Conservation (phyloP, 2,113 vertebrate species). For the Lasiurus borealis region DNA sequence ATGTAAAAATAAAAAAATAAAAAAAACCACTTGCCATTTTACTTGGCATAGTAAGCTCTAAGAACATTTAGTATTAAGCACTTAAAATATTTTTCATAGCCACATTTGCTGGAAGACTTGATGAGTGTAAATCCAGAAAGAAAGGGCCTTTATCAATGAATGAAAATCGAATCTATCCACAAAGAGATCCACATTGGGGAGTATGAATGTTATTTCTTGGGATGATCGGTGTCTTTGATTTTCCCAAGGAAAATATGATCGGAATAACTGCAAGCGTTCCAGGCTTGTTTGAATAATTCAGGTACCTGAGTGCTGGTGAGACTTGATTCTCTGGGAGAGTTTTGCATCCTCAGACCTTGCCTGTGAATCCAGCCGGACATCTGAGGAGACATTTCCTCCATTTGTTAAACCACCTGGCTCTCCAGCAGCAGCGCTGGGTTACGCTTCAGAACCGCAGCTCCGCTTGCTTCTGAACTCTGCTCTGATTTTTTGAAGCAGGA, state of each 20-base stretch:
- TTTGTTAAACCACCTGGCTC: slow-evolving; percentile 34
- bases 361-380: slow-evolving; percentile 6
- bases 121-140: slow-evolving; percentile 55
- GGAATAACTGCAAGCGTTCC: slow-evolving; percentile 25
- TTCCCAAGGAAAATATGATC: slow-evolving; percentile 64
- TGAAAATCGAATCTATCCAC: slow-evolving; percentile 33
- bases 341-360: slow-evolving; percentile 51
- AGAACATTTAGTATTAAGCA: slow-evolving; percentile 54
- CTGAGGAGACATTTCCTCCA: slow-evolving; percentile 40
- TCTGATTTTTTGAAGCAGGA: slow-evolving; percentile 89
- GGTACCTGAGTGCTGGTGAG: not conserved
- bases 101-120: slow-evolving; percentile 51
- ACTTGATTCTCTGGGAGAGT: slow-evolving; percentile 59
- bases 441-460: slow-evolving; percentile 32
- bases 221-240: slow-evolving; percentile 66
- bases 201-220: slow-evolving; percentile 48
- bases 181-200: slow-evolving; percentile 41
- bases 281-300: slow-evolving; percentile 55
- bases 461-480: slow-evolving; percentile 62
- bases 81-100: slow-evolving; percentile 37
- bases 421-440: not conserved
- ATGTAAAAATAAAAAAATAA: slow-evolving; percentile 10
- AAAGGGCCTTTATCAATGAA: slow-evolving; percentile 58
- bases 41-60: slow-evolving; percentile 18
- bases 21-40: not conserved